Conservation (phyloP, 2,113 vertebrate genomes). For the Amazona vittata region DNA sequence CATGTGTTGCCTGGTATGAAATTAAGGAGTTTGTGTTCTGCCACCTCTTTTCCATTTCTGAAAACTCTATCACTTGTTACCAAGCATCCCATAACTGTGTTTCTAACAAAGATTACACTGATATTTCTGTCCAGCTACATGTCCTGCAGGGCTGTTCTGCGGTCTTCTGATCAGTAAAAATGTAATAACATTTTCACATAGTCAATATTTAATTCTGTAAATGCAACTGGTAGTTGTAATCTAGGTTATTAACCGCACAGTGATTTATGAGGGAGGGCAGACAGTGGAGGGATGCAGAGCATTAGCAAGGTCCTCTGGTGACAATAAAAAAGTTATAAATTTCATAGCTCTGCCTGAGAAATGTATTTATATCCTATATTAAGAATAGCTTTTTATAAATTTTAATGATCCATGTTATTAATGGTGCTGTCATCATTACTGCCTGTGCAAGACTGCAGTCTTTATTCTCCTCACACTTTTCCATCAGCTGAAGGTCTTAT, state of each 20-base stretch:
- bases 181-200: constrained; percentile 86
- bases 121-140: constrained; percentile 75
- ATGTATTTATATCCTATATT: constrained; percentile 87
- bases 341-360: constrained; percentile 83
- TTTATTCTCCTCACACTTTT: constrained; percentile 65
- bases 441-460: constrained; percentile 66
- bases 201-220: constrained; percentile 88
- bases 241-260: constrained; percentile 81
- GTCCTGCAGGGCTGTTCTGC: constrained; percentile 76
- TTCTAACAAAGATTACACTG: constrained; percentile 79
- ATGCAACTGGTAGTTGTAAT: constrained; percentile 87
- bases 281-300: constrained; percentile 69
- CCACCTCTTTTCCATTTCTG: background rate
- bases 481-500: constrained; percentile 72
- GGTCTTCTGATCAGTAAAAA: constrained; percentile 82
- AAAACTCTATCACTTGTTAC: constrained; percentile 54
- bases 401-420: constrained; percentile 92
- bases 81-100: constrained; percentile 59
- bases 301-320: constrained; percentile 82
- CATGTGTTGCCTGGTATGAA: constrained; percentile 4
- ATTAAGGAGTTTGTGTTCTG: constrained; percentile 41
- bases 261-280: constrained; percentile 82
- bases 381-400: constrained; percentile 90
- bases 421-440: constrained; percentile 78
- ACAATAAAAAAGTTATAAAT: constrained; percentile 87